These are phyloP conservation scores for Rhinoderma darwinii DNA, from an alignment of 2,113 vertebrate species.

Conservation along the genomic window DNA sequence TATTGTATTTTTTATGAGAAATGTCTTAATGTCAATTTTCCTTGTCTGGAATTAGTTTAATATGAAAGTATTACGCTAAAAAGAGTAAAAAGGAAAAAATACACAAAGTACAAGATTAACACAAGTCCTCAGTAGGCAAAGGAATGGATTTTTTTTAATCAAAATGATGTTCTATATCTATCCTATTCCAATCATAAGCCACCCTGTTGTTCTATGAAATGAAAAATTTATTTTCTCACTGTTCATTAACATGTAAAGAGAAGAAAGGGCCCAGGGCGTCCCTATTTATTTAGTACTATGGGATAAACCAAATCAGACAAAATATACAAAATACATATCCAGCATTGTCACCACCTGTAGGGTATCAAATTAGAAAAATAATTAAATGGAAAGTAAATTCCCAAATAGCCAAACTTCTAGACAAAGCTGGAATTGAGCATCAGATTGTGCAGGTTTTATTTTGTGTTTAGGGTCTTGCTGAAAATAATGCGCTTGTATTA, in stretches of 20 bases:
- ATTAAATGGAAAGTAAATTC: slow-evolving; percentile 12
- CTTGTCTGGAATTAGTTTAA: neutral
- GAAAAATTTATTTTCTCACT: slow-evolving; percentile 7
- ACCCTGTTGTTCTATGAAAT: slow-evolving; percentile 49
- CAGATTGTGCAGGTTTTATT: neutral
- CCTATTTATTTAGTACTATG: neutral
- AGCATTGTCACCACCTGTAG: neutral
- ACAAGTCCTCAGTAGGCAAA: neutral
- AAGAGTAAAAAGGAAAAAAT: neutral
- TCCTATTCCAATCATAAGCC: slow-evolving; percentile 11
- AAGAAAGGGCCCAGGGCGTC: neutral
- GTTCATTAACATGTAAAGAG: slow-evolving; percentile 9
- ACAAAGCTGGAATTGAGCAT: neutral
- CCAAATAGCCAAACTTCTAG: neutral
- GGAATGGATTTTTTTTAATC: neutral
- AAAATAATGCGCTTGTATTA: neutral
- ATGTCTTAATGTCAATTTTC: too few relatives aligned
- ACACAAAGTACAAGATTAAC: neutral
- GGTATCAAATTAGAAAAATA: slow-evolving; percentile 37
- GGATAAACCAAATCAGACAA: slow-evolving; percentile 1
- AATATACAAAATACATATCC: neutral
- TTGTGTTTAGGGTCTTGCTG: neutral
- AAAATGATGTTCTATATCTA: slow-evolving; percentile 20
- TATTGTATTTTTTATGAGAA: neutral
- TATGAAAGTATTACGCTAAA: neutral